Evolutionary conservation across 2,888 invertebrate genomes (phyloP), one percentile per base, ranked within the genome.

Genomic region (Metopia argyrocephala): DNA sequence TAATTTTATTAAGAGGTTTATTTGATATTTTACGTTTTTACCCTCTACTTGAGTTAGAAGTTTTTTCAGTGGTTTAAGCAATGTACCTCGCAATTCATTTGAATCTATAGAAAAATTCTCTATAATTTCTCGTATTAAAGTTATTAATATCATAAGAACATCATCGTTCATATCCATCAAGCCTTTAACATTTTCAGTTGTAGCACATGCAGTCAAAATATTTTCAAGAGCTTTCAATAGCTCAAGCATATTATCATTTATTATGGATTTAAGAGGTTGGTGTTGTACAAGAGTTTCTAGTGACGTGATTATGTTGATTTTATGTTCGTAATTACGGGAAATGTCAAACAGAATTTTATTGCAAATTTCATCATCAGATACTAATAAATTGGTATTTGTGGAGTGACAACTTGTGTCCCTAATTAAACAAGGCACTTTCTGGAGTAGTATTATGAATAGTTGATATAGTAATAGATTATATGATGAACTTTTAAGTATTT

Each of bases 281-380:
- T 87, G 86, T n/a, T 86, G 83, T 0, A 90, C 85, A 25, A 91
- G 81, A 25, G 87, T 85, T n/a, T 87, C 88, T 0, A 91, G 61
- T 2, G 78, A 52, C 7, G 69, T 78, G 12, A 81, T 28, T 25
- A 78, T 61, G 38, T 74, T 38, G 9, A 74, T 23, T 61, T 81
- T 81, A 50, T 27, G 48, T 23, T 78, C 70, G 25, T 74, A 81
- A 5, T 20, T 54, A 23, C 25, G 23, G 1, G 78, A 70, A 50
- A 78, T 48, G n/a, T 81, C 74, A 0, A 3, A 28, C 4, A 69
- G 23, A 1, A 78, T 20, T 70, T 54, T 65, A 56, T 70, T 74
- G 21, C 62, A 56, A 50, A 78, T 21, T 6, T 90, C 90, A 2
- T 87, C 83, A 62, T 89, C 87, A 0, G 80, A 84, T 9, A 85